Conservation (phyloP, 2,113 vertebrate genomes). For the Chlamydotis undulata region DNA sequence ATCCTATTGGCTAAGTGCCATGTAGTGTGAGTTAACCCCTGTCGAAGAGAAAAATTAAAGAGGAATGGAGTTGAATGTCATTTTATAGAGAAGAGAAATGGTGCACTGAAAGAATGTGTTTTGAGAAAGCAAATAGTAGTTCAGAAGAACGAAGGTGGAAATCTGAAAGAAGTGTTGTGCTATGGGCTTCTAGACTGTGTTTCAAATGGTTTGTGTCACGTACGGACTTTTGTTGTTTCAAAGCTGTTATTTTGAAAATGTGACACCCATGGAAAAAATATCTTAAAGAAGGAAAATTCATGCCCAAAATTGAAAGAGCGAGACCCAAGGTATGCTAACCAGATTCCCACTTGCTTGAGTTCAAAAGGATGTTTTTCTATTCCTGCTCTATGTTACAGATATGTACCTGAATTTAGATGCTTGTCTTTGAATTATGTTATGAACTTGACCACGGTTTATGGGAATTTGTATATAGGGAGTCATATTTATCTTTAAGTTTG, state of each 20-base stretch:
- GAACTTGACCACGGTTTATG: background rate
- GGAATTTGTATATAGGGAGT: background rate
- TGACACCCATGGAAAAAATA: background rate
- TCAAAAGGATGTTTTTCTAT: background rate
- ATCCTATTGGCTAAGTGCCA: background rate
- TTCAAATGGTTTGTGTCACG: background rate
- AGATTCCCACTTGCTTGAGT: background rate
- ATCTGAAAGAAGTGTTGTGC: background rate
- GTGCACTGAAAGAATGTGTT: background rate
- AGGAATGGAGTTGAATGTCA: background rate
- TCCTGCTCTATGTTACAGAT: background rate
- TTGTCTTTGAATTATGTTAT: background rate
- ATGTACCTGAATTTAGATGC: background rate
- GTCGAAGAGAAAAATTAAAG: background rate
- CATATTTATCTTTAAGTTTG: background rate
- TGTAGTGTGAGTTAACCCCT: background rate
- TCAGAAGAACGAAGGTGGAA: background rate
- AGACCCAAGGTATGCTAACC: background rate
- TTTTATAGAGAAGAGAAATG: background rate
- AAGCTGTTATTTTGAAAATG: background rate
- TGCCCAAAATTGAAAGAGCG: background rate
- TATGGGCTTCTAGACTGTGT: accelerated
- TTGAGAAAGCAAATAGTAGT: background rate
- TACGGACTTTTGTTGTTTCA: background rate
- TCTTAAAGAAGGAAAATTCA: background rate